Evolutionary conservation across 2,797 vertebrate genomes (phyloP), one percentile per base, ranked within the genome.

Genomic region (Mormyrus proboscirostris): DNA sequence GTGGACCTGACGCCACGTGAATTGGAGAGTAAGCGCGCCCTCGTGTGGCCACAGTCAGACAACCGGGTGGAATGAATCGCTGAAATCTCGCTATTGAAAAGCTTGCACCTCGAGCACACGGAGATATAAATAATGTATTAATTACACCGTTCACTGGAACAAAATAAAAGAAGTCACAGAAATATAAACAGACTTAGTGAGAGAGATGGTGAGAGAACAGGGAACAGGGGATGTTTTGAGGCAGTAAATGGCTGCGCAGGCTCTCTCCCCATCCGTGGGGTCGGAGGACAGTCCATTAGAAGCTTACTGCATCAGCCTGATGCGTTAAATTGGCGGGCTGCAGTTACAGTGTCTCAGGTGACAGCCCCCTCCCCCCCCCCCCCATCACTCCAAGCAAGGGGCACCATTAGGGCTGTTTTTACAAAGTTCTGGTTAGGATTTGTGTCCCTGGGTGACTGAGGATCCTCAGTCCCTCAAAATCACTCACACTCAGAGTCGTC

Each of bases 201-300:
- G 19, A 82, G 65, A 51, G 88, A 76, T 65, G 22, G 76, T n/a
- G 38, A 87, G 73, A 65, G 89, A 53, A 89, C 79, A 88, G 82
- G 89, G 25, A 51, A 89, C 83, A 88, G 82, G 90, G 38, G 55
- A 82, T 25, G 53, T 55, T 90, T 79, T 57, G 55, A 55, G 9
- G 50, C 50, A 22, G 19, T 53, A n/a, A 25, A 50, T 55, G 88
- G 83, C 90, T 44, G 88, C 90, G 90, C 91, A 92, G 91, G 79
- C 89, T 88, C 73, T 90, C 88, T 82, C 90, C 92, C 92, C 89
- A 91, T 93, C 88, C 89, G 14, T 91, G 85, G 89, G 92, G 92
- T 91, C 91, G 8, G 91, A 84, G 89, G 90, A 91, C 91, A 88
- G 89, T 91, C 92, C 92, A 93, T 92, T 93, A 93, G 92, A 90